Evolutionary conservation across 2,113 vertebrate genomes (phyloP), one percentile per base, ranked within the genome.

Genomic region (Sylvia atricapilla): DNA sequence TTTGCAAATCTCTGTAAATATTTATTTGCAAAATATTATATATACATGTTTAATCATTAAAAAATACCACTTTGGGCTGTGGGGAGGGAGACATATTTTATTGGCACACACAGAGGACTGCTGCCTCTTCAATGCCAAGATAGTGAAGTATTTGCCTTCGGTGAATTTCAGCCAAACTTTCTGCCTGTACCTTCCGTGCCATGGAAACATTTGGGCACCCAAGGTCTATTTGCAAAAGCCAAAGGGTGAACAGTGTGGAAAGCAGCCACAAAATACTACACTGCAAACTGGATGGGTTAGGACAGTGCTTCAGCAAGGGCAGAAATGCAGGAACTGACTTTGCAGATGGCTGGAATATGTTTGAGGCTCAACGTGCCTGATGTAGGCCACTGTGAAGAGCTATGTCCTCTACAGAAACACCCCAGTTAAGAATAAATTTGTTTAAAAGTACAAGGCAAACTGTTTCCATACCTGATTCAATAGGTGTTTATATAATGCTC

Each of bases 1-100:
- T 52, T 76, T 90, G 84, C 37, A 96, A 94, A 89, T 83, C 13
- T 69, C 63, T 63, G 92, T 83, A 93, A 93, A 94, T 93, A 95
- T 75, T 95, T 95, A 91, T 89, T 79, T 95, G 53, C 52, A 89
- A 96, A 94, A 90, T 87, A 94, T 47, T 89, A 47, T 69, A 84
- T 80, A 66, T 75, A 56, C 35, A 73, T 28, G 52, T 64, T 81
- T 72, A 68, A 81, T 68, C 49, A 86, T 84, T 92, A 75, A 81
- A 90, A 90, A 90, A 78, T 49, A 82, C 18, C 73, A 67, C 30
- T 89, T 92, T 3, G 7, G 72, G 41, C 49, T 56, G 22, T n/a
- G 66, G 35, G 49, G 41, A 86, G 24, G 50, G 52, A 95, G 60
- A 87, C 35, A 77, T 44, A 64, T 77, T 92, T 96, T 78, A 67